Base-by-base conservation (phyloP, 1,140 invertebrate genomes). In the Apocrypta bakeri region DNA sequence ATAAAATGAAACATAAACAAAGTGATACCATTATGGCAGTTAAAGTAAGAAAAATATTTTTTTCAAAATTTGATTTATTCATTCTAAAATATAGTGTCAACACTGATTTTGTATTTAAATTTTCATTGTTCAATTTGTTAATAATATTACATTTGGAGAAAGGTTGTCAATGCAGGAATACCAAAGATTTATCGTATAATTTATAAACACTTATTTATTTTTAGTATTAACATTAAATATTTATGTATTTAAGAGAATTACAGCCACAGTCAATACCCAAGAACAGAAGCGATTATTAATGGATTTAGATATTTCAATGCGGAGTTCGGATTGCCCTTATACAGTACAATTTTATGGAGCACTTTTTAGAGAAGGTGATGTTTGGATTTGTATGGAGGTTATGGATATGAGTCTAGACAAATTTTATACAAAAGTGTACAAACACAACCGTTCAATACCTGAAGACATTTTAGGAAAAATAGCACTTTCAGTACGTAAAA, bases 321-420 rank as follows among this genome's bases (percentile, higher is more conserved):
- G 98, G 85, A 98, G 97, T 83, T 98, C 98, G 87, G 98, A 97
- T 87, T 99, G 98, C 92, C 96, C 95, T 0, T 98, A 98, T 89
- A 99, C 99, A 69, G 98, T 99, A 2, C 97, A 99, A 88, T 99
- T 99, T 93, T 98, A 98, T 92, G 99, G 99, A 17, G 98, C 98
- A 71, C 95, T 99, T 87, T 99, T 99, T 87, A 95, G 97, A 68
- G 97, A 98, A 92, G 97, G 97, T 21, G 98, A 99, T 92, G 98
- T 99, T 37, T 99, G 98, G 98, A 99, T 99, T 88, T 99, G 98
- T 90, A 99, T 99, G 98, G 98, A 99, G 93, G 95, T 99, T 14
- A 99, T 99, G 99, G 97, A 98, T 86, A 98, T 97, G 84, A 99
- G 98, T 90, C 93, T 99, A 84, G 99, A 99, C 88, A 99, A 99